Percentiles rank a stretch among this genome's conserved stretches.
Evolutionary conservation across 2,113 vertebrate species (phyloP).

Genomic region (Gopherus flavomarginatus): DNA sequence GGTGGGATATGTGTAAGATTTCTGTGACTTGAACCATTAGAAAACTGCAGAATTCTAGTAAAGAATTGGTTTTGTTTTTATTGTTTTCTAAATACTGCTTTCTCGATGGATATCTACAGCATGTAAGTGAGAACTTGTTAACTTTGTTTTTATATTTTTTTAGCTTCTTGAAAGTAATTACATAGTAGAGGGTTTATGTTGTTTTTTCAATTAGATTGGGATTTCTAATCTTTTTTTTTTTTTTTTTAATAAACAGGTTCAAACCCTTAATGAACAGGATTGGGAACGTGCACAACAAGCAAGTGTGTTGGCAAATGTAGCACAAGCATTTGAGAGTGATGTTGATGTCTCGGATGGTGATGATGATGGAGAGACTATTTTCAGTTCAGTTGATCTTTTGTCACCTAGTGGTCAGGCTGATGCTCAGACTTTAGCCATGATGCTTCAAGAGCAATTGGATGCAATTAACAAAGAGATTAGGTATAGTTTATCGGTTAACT

Average conservation of each 20-base stretch:
- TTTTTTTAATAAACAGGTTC: slow-evolving; percentile 81
- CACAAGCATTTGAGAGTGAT: slow-evolving; percentile 96
- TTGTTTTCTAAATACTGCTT: slow-evolving; percentile 63
- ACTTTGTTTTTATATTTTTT: not conserved
- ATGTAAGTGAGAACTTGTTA: slow-evolving; percentile 69
- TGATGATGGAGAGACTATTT: slow-evolving; percentile 91
- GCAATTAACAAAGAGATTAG: slow-evolving; percentile 99
- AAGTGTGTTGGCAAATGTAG: slow-evolving; percentile 94
- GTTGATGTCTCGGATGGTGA: slow-evolving; percentile 92
- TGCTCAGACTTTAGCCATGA: slow-evolving; percentile 95
- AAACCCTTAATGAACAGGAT: slow-evolving; percentile 97
- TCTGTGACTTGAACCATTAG: not conserved
- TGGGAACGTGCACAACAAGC: slow-evolving; percentile 98
- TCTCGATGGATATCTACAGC: slow-evolving; percentile 76
- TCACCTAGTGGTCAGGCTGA: slow-evolving; percentile 96
- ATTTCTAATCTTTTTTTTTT: not conserved
- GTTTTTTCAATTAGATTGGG: not conserved
- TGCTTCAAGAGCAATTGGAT: slow-evolving; percentile 98
- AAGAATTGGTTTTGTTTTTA: not conserved
- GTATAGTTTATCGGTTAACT: slow-evolving; percentile 59
- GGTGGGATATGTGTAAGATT: not conserved
- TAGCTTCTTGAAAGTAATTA: not conserved
- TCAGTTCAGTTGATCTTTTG: slow-evolving; percentile 92
- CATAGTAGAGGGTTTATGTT: rapidly evolving
- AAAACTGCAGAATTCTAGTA: too few relatives aligned